Conservation (phyloP, 2,113 vertebrate genomes). For the Poecile atricapillus region DNA sequence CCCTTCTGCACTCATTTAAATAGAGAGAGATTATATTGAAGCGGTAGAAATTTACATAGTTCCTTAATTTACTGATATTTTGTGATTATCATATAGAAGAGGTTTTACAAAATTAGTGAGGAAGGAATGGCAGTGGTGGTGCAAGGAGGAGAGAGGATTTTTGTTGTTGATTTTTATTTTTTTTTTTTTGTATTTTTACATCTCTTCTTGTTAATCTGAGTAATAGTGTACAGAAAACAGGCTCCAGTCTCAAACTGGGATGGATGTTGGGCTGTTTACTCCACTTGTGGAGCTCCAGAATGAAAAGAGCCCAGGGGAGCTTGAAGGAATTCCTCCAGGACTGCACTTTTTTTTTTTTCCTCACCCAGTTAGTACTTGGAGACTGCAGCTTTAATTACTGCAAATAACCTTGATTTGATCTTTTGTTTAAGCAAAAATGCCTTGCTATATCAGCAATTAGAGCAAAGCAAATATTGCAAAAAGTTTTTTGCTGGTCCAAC, state of each 20-base stretch:
- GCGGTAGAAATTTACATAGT: no score
- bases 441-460: background rate
- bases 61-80: background rate
- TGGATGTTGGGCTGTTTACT: background rate
- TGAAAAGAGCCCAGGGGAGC: background rate
- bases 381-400: background rate
- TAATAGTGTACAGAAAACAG: background rate
- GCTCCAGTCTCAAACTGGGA: background rate
- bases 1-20: background rate
- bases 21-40: background rate
- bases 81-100: background rate
- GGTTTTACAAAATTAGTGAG: background rate
- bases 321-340: background rate
- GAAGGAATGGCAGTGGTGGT: background rate
- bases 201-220: background rate
- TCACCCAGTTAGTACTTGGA: fast-evolving
- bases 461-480: background rate
- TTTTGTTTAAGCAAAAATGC: background rate
- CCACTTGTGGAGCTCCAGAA: background rate
- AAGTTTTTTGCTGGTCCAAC: background rate
- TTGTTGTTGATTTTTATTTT: background rate
- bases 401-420: background rate
- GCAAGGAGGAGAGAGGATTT: background rate
- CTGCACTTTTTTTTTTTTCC: background rate
- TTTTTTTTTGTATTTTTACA: background rate